phyloP scores from a whole-genome alignment of 2,113 vertebrate species.

The Phylloscopus trochilus region DNA sequence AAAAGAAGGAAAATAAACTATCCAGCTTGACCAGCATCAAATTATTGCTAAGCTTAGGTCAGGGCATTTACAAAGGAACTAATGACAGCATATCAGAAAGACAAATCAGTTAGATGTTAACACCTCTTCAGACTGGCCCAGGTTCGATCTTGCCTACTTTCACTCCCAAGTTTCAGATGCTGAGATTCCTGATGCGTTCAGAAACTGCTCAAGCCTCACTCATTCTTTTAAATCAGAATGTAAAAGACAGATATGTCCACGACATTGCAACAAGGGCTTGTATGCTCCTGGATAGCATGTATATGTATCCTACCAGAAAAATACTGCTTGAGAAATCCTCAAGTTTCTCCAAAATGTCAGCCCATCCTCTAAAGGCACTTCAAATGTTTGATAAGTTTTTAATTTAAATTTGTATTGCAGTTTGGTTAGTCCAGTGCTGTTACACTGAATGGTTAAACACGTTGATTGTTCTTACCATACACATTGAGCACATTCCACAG shows the following conservation, averaged over 20 bases:
- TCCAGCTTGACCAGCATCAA: not conserved
- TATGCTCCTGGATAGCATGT: fast-evolving
- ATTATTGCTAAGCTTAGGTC: not conserved
- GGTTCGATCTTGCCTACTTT: not conserved
- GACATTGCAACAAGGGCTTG: not conserved
- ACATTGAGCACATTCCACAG: not conserved
- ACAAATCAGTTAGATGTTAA: not conserved
- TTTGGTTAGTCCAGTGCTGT: not conserved
- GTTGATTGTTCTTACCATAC: fast-evolving
- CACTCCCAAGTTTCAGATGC: not conserved
- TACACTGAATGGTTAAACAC: not conserved
- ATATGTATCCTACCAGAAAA: not conserved
- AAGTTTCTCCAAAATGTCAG: not conserved
- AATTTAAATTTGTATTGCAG: not conserved
- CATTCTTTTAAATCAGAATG: not conserved
- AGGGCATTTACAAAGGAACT: not conserved
- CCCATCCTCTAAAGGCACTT: not conserved
- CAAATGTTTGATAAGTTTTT: not conserved
- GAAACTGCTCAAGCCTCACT: not conserved
- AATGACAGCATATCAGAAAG: not conserved
- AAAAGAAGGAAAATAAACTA: not conserved
- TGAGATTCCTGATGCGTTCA: not conserved
- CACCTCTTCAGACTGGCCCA: not conserved
- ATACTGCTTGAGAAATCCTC: not conserved
- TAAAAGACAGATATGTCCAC: not conserved